Evolutionary conservation across 2,888 invertebrate species (phyloP).

Genomic region (Thymelicus acteon): DNA sequence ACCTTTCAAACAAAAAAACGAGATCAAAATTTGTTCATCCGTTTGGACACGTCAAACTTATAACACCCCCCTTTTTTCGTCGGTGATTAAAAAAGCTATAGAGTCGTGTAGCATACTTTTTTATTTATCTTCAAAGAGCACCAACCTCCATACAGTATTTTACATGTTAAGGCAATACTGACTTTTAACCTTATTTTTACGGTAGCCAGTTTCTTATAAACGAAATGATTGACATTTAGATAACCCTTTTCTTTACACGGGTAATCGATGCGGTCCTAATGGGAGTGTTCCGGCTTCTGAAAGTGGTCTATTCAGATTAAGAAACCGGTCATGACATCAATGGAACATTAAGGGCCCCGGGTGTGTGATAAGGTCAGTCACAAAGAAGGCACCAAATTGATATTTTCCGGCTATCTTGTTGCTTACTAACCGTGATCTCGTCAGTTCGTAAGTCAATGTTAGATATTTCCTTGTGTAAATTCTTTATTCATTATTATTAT

Average conservation of each 20-base stretch:
- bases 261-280: slow-evolving; percentile 30
- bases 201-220: slow-evolving; percentile 3
- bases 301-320: slow-evolving; percentile 26
- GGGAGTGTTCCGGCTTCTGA: slow-evolving; percentile 25
- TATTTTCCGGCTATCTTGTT: slow-evolving; percentile 1
- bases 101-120: no score
- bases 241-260: slow-evolving; percentile 14
- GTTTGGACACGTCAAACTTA: no score
- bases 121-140: no score
- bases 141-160: no score
- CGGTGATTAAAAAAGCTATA: no score
- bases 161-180: no score
- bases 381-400: slow-evolving; percentile 4
- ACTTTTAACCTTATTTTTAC: neutral
- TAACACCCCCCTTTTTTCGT: no score
- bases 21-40: no score
- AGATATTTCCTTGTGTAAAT: no score
- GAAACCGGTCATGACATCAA: slow-evolving; percentile 19
- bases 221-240: slow-evolving; percentile 2
- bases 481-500: no score
- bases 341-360: neutral
- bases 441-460: neutral
- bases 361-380: neutral
- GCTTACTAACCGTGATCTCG: neutral
- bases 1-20: no score